phyloP scores from a whole-genome alignment of 2,797 vertebrate genomes.

The Sciurus vulgaris region DNA sequence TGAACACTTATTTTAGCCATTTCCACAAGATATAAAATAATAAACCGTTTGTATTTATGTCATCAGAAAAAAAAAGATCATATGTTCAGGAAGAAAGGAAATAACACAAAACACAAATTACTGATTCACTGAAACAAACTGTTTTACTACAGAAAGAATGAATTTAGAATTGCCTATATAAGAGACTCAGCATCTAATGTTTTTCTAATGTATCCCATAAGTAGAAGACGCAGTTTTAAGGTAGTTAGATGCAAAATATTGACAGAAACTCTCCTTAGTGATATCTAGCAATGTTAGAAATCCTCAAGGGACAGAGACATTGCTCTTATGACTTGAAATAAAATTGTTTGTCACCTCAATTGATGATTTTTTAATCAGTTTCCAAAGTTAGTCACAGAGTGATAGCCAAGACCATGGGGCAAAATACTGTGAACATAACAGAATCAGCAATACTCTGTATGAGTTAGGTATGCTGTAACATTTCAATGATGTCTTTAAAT shows the following conservation, averaged over 20 bases:
- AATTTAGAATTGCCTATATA: background rate
- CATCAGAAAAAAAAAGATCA: background rate
- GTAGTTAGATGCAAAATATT: slow-evolving; percentile 4
- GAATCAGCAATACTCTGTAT: slow-evolving; percentile 57
- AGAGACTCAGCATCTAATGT: background rate
- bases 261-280: background rate
- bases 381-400: slow-evolving; percentile 13
- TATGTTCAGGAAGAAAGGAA: background rate
- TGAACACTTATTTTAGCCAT: background rate
- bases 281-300: slow-evolving; percentile 29
- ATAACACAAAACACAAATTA: slow-evolving; percentile 36
- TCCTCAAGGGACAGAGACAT: background rate
- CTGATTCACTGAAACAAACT: background rate
- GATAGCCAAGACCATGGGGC: background rate
- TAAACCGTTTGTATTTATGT: background rate
- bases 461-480: slow-evolving; percentile 83
- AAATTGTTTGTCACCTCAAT: slow-evolving; percentile 52
- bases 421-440: background rate
- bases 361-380: slow-evolving; percentile 33
- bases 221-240: slow-evolving; percentile 14
- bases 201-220: slow-evolving; percentile 41
- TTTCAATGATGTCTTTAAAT: slow-evolving; percentile 88
- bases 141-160: slow-evolving; percentile 8
- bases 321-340: background rate
- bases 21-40: slow-evolving; percentile 11